Conservation (phyloP, 2,888 invertebrate genomes). For the Spodoptera picta region DNA sequence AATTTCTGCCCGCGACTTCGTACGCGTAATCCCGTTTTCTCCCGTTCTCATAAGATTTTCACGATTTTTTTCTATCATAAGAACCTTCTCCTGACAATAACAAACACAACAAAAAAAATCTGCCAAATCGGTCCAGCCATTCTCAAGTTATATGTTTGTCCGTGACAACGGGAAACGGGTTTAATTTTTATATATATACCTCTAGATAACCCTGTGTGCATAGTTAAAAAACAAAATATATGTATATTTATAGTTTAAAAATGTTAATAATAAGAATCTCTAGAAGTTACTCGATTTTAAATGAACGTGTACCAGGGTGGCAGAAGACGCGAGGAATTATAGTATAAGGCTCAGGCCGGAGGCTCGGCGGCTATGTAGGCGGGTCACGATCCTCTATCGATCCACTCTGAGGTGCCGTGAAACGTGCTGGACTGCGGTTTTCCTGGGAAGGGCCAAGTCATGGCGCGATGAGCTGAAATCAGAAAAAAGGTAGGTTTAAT, state of each 20-base stretch:
- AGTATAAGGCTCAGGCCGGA: slow-evolving; percentile 34
- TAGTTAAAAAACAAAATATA: too few relatives aligned
- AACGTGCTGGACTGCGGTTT: slow-evolving; percentile 32
- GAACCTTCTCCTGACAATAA: too few relatives aligned
- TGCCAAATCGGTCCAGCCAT: too few relatives aligned
- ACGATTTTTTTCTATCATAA: too few relatives aligned
- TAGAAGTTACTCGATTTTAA: slow-evolving; percentile 13
- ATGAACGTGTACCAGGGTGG: slow-evolving; percentile 48
- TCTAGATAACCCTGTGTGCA: slow-evolving; percentile 16
- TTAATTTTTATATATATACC: not conserved
- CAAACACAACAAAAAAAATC: too few relatives aligned
- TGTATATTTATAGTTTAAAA: too few relatives aligned
- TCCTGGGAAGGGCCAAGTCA: slow-evolving; percentile 11
- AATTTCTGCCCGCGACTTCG: too few relatives aligned
- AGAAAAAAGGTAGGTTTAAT: too few relatives aligned
- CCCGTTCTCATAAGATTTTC: too few relatives aligned
- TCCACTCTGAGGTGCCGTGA: slow-evolving; percentile 42
- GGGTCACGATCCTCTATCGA: slow-evolving; percentile 62
- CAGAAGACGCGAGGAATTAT: slow-evolving; percentile 49
- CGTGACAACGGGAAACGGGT: too few relatives aligned
- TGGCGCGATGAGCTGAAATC: slow-evolving; percentile 3
- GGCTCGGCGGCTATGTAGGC: slow-evolving; percentile 50
- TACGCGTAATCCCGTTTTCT: too few relatives aligned
- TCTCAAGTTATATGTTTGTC: too few relatives aligned
- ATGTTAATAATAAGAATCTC: slow-evolving; percentile 15